Base-by-base conservation (phyloP, 2,113 vertebrate species). In the Alligator sinensis region DNA sequence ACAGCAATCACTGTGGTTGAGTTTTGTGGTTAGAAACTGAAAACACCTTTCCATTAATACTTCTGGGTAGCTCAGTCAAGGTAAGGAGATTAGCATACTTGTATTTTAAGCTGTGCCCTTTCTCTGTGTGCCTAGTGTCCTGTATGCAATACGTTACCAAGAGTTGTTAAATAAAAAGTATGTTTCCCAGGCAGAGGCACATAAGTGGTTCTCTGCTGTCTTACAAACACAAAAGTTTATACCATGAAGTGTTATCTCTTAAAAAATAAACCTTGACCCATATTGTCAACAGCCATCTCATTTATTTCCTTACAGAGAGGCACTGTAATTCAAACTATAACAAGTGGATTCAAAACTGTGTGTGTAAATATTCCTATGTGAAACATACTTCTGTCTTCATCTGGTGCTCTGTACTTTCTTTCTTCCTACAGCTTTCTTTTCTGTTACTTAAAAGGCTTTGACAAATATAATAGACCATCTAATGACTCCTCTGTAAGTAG, bases 401-500 rank as follows among this genome's bases (percentile, higher is more conserved):
- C 79, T 85, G 68, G 79, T 87, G 86, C 77, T 77, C 86, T 54
- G 16, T 79, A 54, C 91, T 91, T 82, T 77, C 83, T 25, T 84
- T 91, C 25, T 94, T 86, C 88, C 92, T 77, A 94, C 79, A 94
- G 68, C 86, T 94, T 91, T 86, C 47, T 27, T 76, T 91, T 84
- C 90, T 94, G 86, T 88, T 90, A 70, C 90, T 95, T 96, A 93
- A 94, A 94, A 94, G 64, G 90, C 82, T 94, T 94, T 93, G 86
- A 94, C 77, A 92, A 96, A 94, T 94, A 85, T 87, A 88, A 94
- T 89, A 96, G 88, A 89, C 58, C 94, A 86, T 2, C 13, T 88
- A 87, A 92, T 86, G 77, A 94, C 92, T 86, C 84, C 88, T 76
- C 77, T 91, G 81, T 82, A 96, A 96, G 89, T 93, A 74, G 92